Evolutionary conservation across 1,140 invertebrate species (phyloP).

Genomic region (Bombus waltoni): DNA sequence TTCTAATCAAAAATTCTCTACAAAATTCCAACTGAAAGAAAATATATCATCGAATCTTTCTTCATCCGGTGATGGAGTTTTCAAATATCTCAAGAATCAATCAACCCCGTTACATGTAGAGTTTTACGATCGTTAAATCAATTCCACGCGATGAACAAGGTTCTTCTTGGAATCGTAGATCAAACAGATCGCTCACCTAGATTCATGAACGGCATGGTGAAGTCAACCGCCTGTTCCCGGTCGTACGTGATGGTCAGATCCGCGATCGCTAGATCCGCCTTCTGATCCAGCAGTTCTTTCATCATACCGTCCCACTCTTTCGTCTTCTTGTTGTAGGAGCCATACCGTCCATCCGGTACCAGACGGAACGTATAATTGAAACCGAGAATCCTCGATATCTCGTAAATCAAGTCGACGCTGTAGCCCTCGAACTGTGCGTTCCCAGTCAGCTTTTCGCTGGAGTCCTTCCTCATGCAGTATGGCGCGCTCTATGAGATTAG

Average conservation of each 20-base stretch:
- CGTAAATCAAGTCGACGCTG: constrained; percentile 92
- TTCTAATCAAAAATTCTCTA: not conserved
- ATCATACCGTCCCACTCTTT: constrained; percentile 98
- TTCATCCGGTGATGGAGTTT: too few species aligned
- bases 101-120: not conserved
- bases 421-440: constrained; percentile 96
- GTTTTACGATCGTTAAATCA: not conserved
- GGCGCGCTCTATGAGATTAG: constrained; percentile 88
- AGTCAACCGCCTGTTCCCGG: constrained; percentile 94
- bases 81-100: constrained; percentile 41
- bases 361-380: constrained; percentile 95
- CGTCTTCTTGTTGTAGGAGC: constrained; percentile 89
- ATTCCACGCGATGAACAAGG: not conserved
- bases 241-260: constrained; percentile 97
- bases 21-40: not conserved
- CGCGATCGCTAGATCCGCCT: constrained; percentile 95
- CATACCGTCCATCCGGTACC: constrained; percentile 92
- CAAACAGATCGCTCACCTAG: constrained; percentile 84
- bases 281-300: constrained; percentile 93
- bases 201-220: constrained; percentile 98
- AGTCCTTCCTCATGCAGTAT: constrained; percentile 95
- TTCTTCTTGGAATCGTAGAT: not conserved
- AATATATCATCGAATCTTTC: too few species aligned
- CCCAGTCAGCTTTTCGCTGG: constrained; percentile 89
- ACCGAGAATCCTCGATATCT: constrained; percentile 93